Percentiles rank a stretch among this genome's conserved stretches.
These are phyloP conservation scores for Hylyphantes graminicola DNA, from an alignment of 1,140 invertebrate species.

Conservation along the genomic window DNA sequence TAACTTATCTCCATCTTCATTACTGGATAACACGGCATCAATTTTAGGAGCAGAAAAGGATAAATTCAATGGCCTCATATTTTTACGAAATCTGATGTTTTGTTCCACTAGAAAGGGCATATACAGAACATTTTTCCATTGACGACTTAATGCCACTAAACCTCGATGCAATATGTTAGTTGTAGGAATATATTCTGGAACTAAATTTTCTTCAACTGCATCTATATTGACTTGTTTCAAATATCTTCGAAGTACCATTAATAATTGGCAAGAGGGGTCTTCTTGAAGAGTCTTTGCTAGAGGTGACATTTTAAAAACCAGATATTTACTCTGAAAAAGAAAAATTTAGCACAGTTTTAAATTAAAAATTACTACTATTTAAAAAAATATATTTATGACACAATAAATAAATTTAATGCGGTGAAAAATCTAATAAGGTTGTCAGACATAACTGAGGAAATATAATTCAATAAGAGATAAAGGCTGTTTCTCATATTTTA, in stretches of 20 bases:
- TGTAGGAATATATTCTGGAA: constrained; percentile 83
- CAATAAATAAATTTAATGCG: background rate
- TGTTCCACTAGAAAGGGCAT: constrained; percentile 91
- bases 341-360: constrained; percentile 38
- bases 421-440: too few species aligned
- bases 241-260: constrained; percentile 88
- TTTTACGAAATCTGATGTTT: constrained; percentile 79
- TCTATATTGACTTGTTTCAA: constrained; percentile 79
- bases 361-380: background rate
- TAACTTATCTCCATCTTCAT: constrained; percentile 67
- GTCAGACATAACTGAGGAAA: too few species aligned
- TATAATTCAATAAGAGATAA: too few species aligned
- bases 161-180: constrained; percentile 89
- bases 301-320: constrained; percentile 78
- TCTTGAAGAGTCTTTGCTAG: constrained; percentile 92
- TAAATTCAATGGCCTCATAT: constrained; percentile 83
- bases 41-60: constrained; percentile 86
- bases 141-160: constrained; percentile 89
- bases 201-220: constrained; percentile 85
- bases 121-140: constrained; percentile 97
- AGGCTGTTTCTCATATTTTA: too few species aligned
- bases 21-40: constrained; percentile 75
- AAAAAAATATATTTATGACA: background rate
- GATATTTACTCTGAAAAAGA: constrained; percentile 83
- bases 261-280: constrained; percentile 94